Percentiles rank a stretch among this genome's conserved stretches.
Evolutionary conservation across 2,797 vertebrate species (phyloP).

Genomic region (Gymnoscopelus braueri): DNA sequence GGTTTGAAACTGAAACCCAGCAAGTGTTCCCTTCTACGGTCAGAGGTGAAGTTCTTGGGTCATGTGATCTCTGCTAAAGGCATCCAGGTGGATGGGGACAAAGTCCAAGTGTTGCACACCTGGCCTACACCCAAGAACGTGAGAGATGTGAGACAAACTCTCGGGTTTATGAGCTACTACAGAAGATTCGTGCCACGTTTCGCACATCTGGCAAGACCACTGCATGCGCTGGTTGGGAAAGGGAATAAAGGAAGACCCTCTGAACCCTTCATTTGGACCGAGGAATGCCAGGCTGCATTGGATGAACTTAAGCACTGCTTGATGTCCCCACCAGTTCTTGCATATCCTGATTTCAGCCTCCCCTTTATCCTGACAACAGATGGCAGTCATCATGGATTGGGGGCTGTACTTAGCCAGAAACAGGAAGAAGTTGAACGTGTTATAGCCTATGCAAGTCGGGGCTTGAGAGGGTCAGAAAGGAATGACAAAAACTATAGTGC

Average conservation of each 20-base stretch:
- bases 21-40: not conserved
- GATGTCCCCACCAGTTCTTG: conserved; percentile 9
- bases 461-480: conserved; percentile 16
- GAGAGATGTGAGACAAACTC: conserved; percentile 17
- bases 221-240: conserved; percentile 5
- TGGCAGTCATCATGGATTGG: conserved; percentile 14
- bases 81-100: conserved; percentile 19
- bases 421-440: conserved; percentile 17
- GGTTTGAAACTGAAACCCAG: conserved; percentile 18
- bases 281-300: conserved; percentile 17
- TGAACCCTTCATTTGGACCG: conserved; percentile 2
- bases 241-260: too few relatives aligned
- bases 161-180: conserved; percentile 31
- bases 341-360: conserved; percentile 24
- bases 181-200: conserved; percentile 13
- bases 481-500: conserved; percentile 16
- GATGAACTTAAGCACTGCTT: conserved; percentile 10
- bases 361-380: conserved; percentile 26
- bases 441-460: conserved; percentile 5
- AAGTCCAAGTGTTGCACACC: conserved; percentile 6
- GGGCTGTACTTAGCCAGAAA: conserved; percentile 22
- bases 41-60: not conserved
- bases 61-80: conserved; percentile 15
- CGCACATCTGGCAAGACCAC: not conserved
- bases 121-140: conserved; percentile 6